Evolutionary conservation across 92 coral and sea anemone species (phyloP), one percentile per base, ranked within the genome.

Genomic region (Isaurus tuberculatus): DNA sequence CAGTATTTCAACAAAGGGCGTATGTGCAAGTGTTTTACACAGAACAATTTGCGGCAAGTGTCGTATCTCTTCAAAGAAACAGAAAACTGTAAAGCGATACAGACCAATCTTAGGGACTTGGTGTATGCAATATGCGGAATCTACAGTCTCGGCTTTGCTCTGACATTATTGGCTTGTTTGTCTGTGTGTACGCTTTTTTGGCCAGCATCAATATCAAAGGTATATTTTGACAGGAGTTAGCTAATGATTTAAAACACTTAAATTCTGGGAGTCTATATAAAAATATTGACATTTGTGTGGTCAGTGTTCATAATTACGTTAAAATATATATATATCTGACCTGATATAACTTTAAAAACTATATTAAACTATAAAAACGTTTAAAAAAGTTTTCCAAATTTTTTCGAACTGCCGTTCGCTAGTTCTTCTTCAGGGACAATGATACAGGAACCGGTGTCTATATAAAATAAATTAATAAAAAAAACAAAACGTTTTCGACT

Each of bases 121-220:
- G 98, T 92, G 73, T 97, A 94, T 55, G 99, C 98, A 4, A 85
- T 97, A 80, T 88, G 94, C 55, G 99, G 99, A n/a, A 93, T 97
- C 11, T 97, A 94, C 84, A 90, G 91, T 26, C 92, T 92, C 7
- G 93, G 98, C 14, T 66, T 94, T 55, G 87, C 88, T 31, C 67
- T 91, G 53, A 89, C 98, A 43, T 79, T 94, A 65, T 72, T 94
- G 48, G 99, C 97, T 14, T 87, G 91, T 28, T 80, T 97, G 46
- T 81, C 91, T 83, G 97, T 89, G 22, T 72, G 91, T 4, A 51
- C 84, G 20, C 81, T 92, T 44, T 55, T 94, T 34, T 91, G 95
- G 23, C 93, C 89, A 15, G 70, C 63, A 37, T 81, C 86, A 63
- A 49, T 86, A 28, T 77, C 98, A 63, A 91, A 91, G 94, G 98